Base-by-base conservation (phyloP, 2,888 invertebrate species). In the Epiblema foenella region DNA sequence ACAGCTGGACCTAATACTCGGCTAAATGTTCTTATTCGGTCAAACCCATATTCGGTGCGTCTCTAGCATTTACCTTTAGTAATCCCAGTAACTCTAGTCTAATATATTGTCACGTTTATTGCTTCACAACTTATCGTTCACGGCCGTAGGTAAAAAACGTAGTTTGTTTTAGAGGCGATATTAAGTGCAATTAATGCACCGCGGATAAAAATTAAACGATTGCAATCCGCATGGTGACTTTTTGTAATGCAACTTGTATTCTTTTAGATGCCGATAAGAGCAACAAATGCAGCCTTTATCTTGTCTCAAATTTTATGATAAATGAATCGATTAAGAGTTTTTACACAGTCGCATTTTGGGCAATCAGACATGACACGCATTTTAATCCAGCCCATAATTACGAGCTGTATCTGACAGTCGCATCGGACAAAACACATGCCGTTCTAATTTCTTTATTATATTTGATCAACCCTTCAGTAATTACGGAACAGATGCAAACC, bases 401-500 rank as follows among this genome's bases (percentile, higher is more conserved):
- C 54, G 24, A 33, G 2, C 64, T 46, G 60, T 70, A 66, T 66
- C 66, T 56, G 66, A 59, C 66, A 20, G 24, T 54, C 37, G 56
- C 20, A 70, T 70, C 70, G 37, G 59, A 42, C 54, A 52, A 60
- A 70, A 70, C 70, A 70, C 70, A 70, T 70, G 70, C 58, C 65
- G 59, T 57, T 75, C 76, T 77, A 77, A 77, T 77, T 77, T 75
- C 76, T 77, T 77, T 77, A 77, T 77, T 77, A 75, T 77, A 75
- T 77, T 77, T 77, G 76, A 77, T 77, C 75, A 77, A 77, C 76
- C 76, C 76, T 77, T 77, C 74, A 77, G 73, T 76, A 76, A 76
- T 76, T 76, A 76, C 66, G 20, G 65, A 74, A 76, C 76, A 76
- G 76, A 74, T 76, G 76, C 72, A 73, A 64, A 67, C 72, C 73